Percentiles rank a stretch among this genome's conserved stretches.
These are phyloP conservation scores for Physocephala rufipes DNA, from an alignment of 2,888 invertebrate species.

Conservation along the genomic window DNA sequence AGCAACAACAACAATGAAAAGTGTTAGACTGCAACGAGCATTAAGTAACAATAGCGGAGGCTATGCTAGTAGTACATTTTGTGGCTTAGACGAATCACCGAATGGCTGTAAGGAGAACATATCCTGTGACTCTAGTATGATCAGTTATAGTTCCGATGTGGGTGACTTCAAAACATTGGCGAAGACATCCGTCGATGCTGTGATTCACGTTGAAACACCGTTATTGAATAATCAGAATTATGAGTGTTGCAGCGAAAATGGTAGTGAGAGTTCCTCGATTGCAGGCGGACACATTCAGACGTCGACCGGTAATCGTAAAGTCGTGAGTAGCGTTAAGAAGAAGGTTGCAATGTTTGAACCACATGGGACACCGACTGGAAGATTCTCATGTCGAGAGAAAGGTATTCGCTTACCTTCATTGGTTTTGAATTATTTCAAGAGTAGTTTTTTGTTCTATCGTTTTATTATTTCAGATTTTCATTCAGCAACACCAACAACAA, in stretches of 20 bases:
- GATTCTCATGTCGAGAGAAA: slow-evolving; percentile 11
- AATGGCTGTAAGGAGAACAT: slow-evolving; percentile 55
- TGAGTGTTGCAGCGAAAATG: slow-evolving; percentile 72
- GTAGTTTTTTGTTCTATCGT: too few relatives aligned
- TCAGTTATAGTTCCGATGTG: slow-evolving; percentile 77
- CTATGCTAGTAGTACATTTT: slow-evolving; percentile 72
- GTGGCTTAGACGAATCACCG: slow-evolving; percentile 67
- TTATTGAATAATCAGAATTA: slow-evolving; percentile 48
- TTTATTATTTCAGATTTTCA: slow-evolving; percentile 28
- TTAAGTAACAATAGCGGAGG: slow-evolving; percentile 72
- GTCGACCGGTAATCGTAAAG: slow-evolving; percentile 18
- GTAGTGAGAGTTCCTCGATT: slow-evolving; percentile 82
- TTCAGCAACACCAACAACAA: slow-evolving; percentile 23
- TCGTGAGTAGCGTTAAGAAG: slow-evolving; percentile 67
- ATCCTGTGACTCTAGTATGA: slow-evolving; percentile 81
- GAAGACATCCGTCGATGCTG: not conserved
- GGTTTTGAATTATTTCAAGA: not conserved
- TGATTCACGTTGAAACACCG: slow-evolving; percentile 26
- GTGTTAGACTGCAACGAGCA: slow-evolving; percentile 67
- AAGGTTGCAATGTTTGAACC: slow-evolving; percentile 71
- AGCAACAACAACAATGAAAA: slow-evolving; percentile 55
- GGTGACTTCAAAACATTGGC: slow-evolving; percentile 64
- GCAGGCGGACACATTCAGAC: slow-evolving; percentile 60
- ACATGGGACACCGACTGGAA: slow-evolving; percentile 8
- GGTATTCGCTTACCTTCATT: slow-evolving; percentile 3